These are phyloP conservation scores for Aulostomus chinensis DNA, from an alignment of 2,797 vertebrate genomes.

Conservation along the genomic window DNA sequence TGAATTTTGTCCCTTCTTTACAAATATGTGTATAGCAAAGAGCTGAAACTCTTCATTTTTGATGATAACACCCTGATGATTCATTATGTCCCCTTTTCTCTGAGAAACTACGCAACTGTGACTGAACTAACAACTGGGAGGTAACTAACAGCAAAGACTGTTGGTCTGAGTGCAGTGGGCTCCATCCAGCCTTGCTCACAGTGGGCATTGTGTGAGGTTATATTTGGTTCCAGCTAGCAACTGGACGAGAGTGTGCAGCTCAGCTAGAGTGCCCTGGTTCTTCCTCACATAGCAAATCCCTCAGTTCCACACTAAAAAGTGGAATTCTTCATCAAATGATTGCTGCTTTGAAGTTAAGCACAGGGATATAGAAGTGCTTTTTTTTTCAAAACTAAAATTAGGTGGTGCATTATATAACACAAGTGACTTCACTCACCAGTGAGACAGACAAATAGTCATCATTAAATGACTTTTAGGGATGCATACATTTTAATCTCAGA, in stretches of 20 bases:
- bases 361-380: conserved; percentile 2
- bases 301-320: conserved; percentile 2
- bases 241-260: too few species aligned
- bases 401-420: too few species aligned
- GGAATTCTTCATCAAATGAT: not conserved
- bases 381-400: too few species aligned
- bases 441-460: too few species aligned
- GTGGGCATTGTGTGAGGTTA: conserved; percentile 16
- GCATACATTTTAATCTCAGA: too few species aligned
- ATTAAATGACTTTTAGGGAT: too few species aligned
- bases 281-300: conserved; percentile 12
- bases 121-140: too few species aligned
- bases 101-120: too few species aligned
- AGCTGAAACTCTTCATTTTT: not conserved
- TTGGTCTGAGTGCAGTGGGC: conserved; percentile 8
- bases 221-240: conserved; percentile 19
- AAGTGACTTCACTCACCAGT: too few species aligned
- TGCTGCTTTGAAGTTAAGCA: conserved; percentile 17
- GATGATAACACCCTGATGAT: not conserved
- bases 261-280: too few species aligned
- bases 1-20: not conserved
- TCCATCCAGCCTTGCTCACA: conserved; percentile 14
- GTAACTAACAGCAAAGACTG: too few species aligned
- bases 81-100: not conserved
- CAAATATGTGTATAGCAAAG: not conserved